These are phyloP conservation scores for Meloe dianella DNA, from an alignment of 2,888 invertebrate genomes.

Conservation along the genomic window DNA sequence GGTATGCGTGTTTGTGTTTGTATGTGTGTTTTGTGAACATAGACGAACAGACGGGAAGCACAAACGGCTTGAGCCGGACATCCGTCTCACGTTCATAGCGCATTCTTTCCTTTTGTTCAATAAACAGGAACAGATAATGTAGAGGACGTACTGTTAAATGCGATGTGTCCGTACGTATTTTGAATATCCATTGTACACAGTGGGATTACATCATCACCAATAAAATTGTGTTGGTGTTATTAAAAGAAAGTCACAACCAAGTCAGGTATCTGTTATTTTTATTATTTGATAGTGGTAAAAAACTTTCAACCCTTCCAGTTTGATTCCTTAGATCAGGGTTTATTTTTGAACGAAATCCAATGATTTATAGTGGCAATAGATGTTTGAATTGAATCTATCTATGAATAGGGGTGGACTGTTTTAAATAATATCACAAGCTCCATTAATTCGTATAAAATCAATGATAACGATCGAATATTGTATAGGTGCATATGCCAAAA, in stretches of 20 bases:
- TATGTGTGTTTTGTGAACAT: slow-evolving; percentile 31
- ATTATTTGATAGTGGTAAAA: not conserved
- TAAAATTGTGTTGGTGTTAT: not conserved
- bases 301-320: slow-evolving; percentile 3
- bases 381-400: not conserved
- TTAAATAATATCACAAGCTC: slow-evolving; percentile 58
- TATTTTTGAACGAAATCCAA: not conserved
- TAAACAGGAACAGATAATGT: slow-evolving; percentile 38
- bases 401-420: slow-evolving; percentile 37
- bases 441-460: slow-evolving; percentile 58
- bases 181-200: slow-evolving; percentile 26
- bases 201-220: not conserved
- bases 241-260: not conserved
- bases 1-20: slow-evolving; percentile 22
- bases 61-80: slow-evolving; percentile 48
- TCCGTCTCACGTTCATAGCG: slow-evolving; percentile 40
- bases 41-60: slow-evolving; percentile 49
- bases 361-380: not conserved
- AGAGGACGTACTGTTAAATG: slow-evolving; percentile 16
- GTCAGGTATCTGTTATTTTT: not conserved
- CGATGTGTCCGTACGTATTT: slow-evolving; percentile 16
- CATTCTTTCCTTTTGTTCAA: slow-evolving; percentile 34
- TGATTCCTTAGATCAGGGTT: not conserved
- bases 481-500: slow-evolving; percentile 47
- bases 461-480: slow-evolving; percentile 47